Conservation (phyloP, 2,797 vertebrate genomes). For the Eurystomus glaucurus region DNA sequence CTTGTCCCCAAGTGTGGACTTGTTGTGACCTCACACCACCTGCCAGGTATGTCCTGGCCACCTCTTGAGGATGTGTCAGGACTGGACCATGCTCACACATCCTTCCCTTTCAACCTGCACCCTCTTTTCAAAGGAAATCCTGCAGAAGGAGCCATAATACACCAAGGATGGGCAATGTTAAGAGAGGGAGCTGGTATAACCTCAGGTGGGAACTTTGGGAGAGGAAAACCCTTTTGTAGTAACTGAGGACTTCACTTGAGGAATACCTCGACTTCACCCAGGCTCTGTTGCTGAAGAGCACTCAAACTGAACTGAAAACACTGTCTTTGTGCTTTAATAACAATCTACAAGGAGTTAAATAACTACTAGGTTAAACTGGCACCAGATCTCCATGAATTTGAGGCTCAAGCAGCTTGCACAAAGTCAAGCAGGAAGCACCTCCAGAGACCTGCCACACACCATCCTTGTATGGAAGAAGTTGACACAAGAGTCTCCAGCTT, state of each 20-base stretch:
- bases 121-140: not conserved
- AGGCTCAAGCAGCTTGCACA: not conserved
- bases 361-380: rapidly evolving
- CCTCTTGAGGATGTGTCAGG: rapidly evolving
- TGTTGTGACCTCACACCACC: rapidly evolving
- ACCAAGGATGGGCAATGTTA: rapidly evolving
- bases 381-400: rapidly evolving
- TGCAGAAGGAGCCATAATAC: not conserved
- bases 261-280: not conserved
- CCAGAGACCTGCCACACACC: not conserved
- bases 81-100: rapidly evolving
- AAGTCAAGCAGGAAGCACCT: not conserved
- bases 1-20: too few species aligned
- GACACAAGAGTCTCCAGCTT: not conserved
- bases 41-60: not conserved
- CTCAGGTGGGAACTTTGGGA: not conserved
- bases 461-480: rapidly evolving
- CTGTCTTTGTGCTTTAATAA: not conserved
- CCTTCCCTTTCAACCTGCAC: too few species aligned
- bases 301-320: not conserved
- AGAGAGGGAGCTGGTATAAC: not conserved
- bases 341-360: rapidly evolving
- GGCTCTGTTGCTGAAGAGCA: not conserved
- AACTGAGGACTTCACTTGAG: not conserved
- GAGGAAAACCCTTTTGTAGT: not conserved